Conservation (phyloP, 1,140 invertebrate genomes). For the Drosophila ohnishii region DNA sequence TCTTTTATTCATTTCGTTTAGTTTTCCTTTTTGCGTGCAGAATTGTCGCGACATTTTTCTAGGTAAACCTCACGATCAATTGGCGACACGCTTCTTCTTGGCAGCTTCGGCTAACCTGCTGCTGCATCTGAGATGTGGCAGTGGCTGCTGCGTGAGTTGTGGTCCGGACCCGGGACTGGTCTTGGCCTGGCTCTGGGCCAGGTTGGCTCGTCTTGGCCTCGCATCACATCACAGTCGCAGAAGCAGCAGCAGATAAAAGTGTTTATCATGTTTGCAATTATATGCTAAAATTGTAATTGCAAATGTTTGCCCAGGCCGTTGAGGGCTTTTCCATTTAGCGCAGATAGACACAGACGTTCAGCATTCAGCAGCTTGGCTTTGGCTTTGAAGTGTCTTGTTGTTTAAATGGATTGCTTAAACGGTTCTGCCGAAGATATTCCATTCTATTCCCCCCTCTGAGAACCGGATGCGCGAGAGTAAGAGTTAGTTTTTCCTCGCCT, state of each 20-base stretch:
- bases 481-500: conserved; percentile 27
- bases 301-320: conserved; percentile 77
- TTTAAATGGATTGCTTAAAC: conserved; percentile 81
- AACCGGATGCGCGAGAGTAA: conserved; percentile 69
- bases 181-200: conserved; percentile 18
- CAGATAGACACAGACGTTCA: conserved; percentile 46
- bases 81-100: conserved; percentile 83
- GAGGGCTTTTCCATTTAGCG: conserved; percentile 68
- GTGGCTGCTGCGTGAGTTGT: conserved; percentile 62
- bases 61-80: conserved; percentile 83
- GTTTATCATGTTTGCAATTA: conserved; percentile 82
- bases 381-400: conserved; percentile 79
- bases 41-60: conserved; percentile 83
- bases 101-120: conserved; percentile 60
- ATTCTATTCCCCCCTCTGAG: conserved; percentile 50
- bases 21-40: conserved; percentile 47
- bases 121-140: conserved; percentile 19
- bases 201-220: conserved; percentile 18
- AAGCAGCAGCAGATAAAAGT: conserved; percentile 69
- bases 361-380: conserved; percentile 61
- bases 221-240: conserved; percentile 22
- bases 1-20: conserved; percentile 45
- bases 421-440: conserved; percentile 74
- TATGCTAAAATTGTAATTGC: conserved; percentile 82
- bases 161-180: conserved; percentile 39